These are phyloP conservation scores for Oscheius sp. DNA, from an alignment of 2,888 invertebrate species.

Conservation along the genomic window DNA sequence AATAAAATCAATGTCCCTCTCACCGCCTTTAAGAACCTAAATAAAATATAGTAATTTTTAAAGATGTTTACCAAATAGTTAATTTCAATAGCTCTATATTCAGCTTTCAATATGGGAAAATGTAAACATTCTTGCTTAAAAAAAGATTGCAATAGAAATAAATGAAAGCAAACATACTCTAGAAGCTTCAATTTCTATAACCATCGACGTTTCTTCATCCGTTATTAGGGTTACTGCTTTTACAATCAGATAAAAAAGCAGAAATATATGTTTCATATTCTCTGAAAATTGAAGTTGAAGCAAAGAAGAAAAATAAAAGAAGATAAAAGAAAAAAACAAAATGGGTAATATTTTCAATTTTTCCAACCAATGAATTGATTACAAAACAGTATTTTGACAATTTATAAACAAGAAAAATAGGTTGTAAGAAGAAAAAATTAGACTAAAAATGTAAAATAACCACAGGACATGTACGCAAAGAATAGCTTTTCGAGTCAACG, in stretches of 20 bases:
- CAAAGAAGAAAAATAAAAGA: no score
- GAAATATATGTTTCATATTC: background rate
- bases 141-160: background rate
- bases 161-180: slow-evolving; percentile 1
- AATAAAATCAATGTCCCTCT: slow-evolving; percentile 25
- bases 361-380: no score
- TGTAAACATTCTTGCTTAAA: slow-evolving; percentile 27
- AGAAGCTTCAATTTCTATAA: slow-evolving; percentile 19
- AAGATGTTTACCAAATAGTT: slow-evolving; percentile 15
- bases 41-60: background rate
- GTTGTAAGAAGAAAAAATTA: no score
- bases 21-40: slow-evolving; percentile 33
- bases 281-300: no score
- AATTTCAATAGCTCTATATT: slow-evolving; percentile 24
- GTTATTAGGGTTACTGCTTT: background rate
- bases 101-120: slow-evolving; percentile 25
- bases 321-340: no score
- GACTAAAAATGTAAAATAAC: no score
- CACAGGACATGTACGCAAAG: no score
- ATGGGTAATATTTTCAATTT: no score
- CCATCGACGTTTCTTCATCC: slow-evolving; percentile 25
- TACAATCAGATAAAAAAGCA: background rate
- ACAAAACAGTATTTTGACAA: no score
- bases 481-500: no score
- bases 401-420: no score